Evolutionary conservation across 1,140 invertebrate genomes (phyloP), one percentile per base, ranked within the genome.

Genomic region (Drosophila paulistorum): DNA sequence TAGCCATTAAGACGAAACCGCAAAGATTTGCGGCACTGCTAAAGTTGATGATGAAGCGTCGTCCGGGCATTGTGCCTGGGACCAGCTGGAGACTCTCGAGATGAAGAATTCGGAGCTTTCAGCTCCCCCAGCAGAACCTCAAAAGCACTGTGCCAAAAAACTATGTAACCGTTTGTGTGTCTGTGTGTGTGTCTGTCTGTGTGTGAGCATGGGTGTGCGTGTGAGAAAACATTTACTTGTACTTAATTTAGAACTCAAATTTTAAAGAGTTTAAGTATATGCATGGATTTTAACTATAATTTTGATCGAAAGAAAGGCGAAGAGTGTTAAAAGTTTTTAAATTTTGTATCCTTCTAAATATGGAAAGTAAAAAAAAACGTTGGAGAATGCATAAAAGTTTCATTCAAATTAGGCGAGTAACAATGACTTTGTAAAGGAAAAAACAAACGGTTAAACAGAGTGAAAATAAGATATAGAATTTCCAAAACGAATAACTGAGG

Each of bases 1-100:
- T 89, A 84, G 85, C 84, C 84, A 89, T 89, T 89, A 89, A 89
- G 85, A 89, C 80, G 77, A 84, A 77, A 89, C 84, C 84, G 67
- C 84, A 89, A 84, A 84, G 84, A 89, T 89, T 89, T 89, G 84
- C 74, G 80, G 74, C 81, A 84, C 77, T 82, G 73, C 69, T 69
- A 82, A 75, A 74, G 65, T 76, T 63, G 77, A 66, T 75, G 85
- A 81, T 79, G 84, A 77, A 79, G 73, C 71, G 68, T 75, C 51
- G 39, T 63, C 17, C 57, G 57, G 55, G 55, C 30, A 58, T 58
- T 58, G 55, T 58, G 55, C 55, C 55, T 58, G 55, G 33, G 35
- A 59, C 57, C 57, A 59, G 57, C 57, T 59, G 57, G 57, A 59
- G 57, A 59, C 57, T 37, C 57, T 59, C 57, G 35, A 59, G 57